phyloP scores from a whole-genome alignment of 2,797 vertebrate species.

The Florisuga fusca region DNA sequence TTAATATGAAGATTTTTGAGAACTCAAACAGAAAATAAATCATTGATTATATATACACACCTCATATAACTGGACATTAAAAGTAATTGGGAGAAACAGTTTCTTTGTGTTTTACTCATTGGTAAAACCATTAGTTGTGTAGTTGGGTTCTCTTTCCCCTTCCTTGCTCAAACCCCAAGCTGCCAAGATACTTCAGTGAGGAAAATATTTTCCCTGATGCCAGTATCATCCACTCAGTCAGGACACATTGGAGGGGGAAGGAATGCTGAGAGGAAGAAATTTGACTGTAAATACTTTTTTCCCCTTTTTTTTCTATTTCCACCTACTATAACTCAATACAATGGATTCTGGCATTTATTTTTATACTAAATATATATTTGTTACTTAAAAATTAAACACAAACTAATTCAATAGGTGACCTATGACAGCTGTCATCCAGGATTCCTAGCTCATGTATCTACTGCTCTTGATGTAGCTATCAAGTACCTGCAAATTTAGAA shows the following conservation, averaged over 20 bases:
- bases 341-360: not conserved
- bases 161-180: not conserved
- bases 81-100: not conserved
- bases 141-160: not conserved
- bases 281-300: not conserved
- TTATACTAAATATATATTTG: not conserved
- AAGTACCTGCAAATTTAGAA: not conserved
- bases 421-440: not conserved
- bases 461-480: not conserved
- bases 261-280: not conserved
- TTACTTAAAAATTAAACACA: not conserved
- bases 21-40: not conserved
- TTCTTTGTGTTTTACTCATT: not conserved
- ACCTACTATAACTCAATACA: not conserved
- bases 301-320: not conserved
- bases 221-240: not conserved
- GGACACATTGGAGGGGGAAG: not conserved
- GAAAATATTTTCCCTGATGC: slow-evolving; percentile 28
- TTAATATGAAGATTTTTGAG: not conserved
- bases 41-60: not conserved
- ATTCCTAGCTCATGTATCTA: not conserved
- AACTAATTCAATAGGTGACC: not conserved
- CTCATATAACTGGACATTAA: not conserved
- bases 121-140: slow-evolving; percentile 28
- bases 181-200: slow-evolving; percentile 15